Evolutionary conservation across 2,888 invertebrate genomes (phyloP), one percentile per base, ranked within the genome.

Genomic region (Dolichopus griseipennis): DNA sequence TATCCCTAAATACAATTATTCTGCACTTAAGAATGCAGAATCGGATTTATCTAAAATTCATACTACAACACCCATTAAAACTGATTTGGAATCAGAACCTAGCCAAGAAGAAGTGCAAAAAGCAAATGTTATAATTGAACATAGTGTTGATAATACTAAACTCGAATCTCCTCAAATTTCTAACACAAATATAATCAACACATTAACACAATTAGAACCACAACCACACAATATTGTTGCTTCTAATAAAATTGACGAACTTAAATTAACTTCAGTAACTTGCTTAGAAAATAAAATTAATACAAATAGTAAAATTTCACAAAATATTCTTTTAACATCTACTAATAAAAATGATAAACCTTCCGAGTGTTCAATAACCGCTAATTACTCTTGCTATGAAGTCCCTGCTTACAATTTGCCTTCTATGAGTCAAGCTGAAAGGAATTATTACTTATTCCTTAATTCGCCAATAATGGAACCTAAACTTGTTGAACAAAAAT

Each of bases 351-450:
- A 18, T 15, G 22, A 43, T 43, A 62, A 33, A 18, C 9, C 15
- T 52, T 34, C 33, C 9, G 64, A 64, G 33, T 37, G 34, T 20
- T 20, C 37, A n/a, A 33, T 20, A 10, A 18, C 33, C 20, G 67
- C 67, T 67, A 68, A 68, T 61, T 71, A 71, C 65, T 69, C 68
- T 22, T 67, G 62, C 61, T 72, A 69, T 68, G 74, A 75, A 70
- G 67, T 73, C 61, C 73, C 74, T 7, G 68, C 70, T 61, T 72
- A 74, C 68, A 70, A 75, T 69, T 41, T 73, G 15, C 66, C 71
- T 21, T 61, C 65, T 21, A 70, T 75, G 62, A 70, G 70, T 33
- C 73, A 73, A 65, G 73, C 74, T 3, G 76, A 75, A 71, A 68
- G 70, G 33, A 71, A 71, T 41, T 74, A 71, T 62, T 71, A 72